Percentiles rank a stretch among this genome's conserved stretches.
phyloP scores from a whole-genome alignment of 2,888 invertebrate species.

The Charanyca ferruginea region DNA sequence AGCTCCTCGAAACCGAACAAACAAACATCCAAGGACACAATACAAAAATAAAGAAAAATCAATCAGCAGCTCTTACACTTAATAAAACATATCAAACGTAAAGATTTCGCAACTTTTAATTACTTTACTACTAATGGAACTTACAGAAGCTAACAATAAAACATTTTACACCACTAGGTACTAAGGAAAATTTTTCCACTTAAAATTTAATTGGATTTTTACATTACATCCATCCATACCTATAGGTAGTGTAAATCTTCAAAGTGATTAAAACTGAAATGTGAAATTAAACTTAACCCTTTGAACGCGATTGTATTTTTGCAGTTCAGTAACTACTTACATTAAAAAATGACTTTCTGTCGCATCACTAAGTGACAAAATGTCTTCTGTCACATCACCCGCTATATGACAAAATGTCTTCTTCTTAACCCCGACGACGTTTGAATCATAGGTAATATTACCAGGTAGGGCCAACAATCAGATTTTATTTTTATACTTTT shows the following conservation, averaged over 20 bases:
- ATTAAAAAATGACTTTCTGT: too few relatives aligned
- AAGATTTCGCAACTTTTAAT: conserved; percentile 28
- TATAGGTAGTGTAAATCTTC: neutral
- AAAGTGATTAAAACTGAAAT: neutral
- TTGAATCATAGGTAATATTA: too few relatives aligned
- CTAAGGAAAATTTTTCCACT: conserved; percentile 17
- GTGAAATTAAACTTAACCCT: conserved; percentile 4
- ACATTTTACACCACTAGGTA: conserved; percentile 11
- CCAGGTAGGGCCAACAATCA: too few relatives aligned
- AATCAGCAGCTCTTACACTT: neutral
- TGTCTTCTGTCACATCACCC: too few relatives aligned
- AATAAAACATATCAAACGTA: conserved; percentile 1
- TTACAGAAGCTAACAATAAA: conserved; percentile 45
- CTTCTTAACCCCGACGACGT: too few relatives aligned
- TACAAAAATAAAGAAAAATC: conserved; percentile 9
- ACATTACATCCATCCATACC: conserved; percentile 7
- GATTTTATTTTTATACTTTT: too few relatives aligned
- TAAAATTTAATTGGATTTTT: conserved; percentile 26
- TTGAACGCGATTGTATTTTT: neutral
- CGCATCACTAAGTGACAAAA: too few relatives aligned
- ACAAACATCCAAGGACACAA: too few relatives aligned
- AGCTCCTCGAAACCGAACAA: too few relatives aligned
- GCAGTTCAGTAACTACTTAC: too few relatives aligned
- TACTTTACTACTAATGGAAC: conserved; percentile 24
- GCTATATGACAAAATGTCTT: too few relatives aligned